These are phyloP conservation scores for Philopedon plagiatum DNA, from an alignment of 2,888 invertebrate species.

Conservation along the genomic window DNA sequence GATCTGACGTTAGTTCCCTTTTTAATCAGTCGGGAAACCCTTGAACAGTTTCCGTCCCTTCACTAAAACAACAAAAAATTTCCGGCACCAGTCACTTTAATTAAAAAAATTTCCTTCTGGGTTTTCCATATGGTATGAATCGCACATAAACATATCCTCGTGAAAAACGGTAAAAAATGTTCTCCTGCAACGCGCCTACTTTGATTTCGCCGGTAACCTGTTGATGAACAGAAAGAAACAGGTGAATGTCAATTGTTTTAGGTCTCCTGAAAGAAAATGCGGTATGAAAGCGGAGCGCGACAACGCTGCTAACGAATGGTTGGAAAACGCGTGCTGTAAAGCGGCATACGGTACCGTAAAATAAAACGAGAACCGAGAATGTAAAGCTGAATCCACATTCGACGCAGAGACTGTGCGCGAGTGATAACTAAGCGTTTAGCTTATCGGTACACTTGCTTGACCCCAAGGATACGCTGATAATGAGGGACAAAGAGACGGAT, in stretches of 20 bases:
- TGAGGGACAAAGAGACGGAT: constrained; percentile 12
- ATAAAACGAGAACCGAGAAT: constrained; percentile 33
- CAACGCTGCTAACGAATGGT: constrained; percentile 36
- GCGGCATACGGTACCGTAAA: constrained; percentile 44
- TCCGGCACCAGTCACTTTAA: constrained; percentile 23
- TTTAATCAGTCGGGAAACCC: constrained; percentile 16
- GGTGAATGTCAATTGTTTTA: constrained; percentile 40
- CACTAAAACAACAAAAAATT: constrained; percentile 30
- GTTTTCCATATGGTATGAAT: constrained; percentile 43
- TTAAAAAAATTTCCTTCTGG: constrained; percentile 22
- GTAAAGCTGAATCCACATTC: constrained; percentile 36
- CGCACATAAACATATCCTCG: constrained; percentile 34
- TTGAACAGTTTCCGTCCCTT: constrained; percentile 13
- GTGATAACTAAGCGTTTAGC: neutral
- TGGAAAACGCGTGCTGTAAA: constrained; percentile 38
- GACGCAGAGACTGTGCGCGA: constrained; percentile 39
- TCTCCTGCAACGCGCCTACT: constrained; percentile 6
- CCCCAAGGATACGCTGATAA: constrained; percentile 17
- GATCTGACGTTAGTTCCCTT: constrained; percentile 9
- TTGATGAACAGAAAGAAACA: constrained; percentile 47
- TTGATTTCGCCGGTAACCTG: constrained; percentile 49
- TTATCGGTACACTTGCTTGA: constrained; percentile 17
- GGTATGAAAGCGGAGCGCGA: constrained; percentile 17
- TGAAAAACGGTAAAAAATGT: constrained; percentile 1
- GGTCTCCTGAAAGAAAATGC: constrained; percentile 32